Evolutionary conservation across 1,140 invertebrate genomes (phyloP), one percentile per base, ranked within the genome.

Genomic region (Megalopta genalis): DNA sequence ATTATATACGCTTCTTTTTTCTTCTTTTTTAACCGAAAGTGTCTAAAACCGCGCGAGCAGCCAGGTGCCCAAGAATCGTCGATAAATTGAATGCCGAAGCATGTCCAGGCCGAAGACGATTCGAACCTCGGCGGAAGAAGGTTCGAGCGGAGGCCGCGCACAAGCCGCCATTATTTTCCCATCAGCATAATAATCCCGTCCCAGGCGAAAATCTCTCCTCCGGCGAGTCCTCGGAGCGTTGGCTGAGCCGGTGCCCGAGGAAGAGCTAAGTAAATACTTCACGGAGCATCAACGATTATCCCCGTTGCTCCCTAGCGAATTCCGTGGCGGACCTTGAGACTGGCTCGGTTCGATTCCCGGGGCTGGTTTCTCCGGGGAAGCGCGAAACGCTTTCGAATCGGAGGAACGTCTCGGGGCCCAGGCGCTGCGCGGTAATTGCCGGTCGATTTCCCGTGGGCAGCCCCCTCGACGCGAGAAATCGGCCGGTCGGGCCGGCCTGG

Each of bases 381-480:
- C 32, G 62, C 62, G 62, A 39, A 32, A 12, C 14, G 62, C 62
- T 37, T 21, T 64, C 62, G 62, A 64, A 39, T 21, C 21, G 62
- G 62, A 12, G 62, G 62, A 39, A 21, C 5, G 62, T 39, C 27
- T 32, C 3, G 6, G 7, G 21, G 23, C 23, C 59, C 9, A 2
- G 49, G 49, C 14, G 49, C 16, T 9, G 18, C 6, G 9, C n/a
- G n/a, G 62, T 64, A 64, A 64, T 64, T n/a, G 62, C 37, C 32
- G 67, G 67, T 37, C 67, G 67, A 77, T 63, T 77, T 71, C 59
- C 67, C 59, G 66, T 63, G 75, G 67, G 59, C 66, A 39, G 46
- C 62, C 74, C 73, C 66, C 69, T 57, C 21, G 18, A 65, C 60
- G 78, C 71, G 62, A 85, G 78, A 72, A 79, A 83, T 63, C 64